Evolutionary conservation across 2,113 vertebrate genomes (phyloP), one percentile per base, ranked within the genome.

Genomic region (Apistogramma diplotaenia): DNA sequence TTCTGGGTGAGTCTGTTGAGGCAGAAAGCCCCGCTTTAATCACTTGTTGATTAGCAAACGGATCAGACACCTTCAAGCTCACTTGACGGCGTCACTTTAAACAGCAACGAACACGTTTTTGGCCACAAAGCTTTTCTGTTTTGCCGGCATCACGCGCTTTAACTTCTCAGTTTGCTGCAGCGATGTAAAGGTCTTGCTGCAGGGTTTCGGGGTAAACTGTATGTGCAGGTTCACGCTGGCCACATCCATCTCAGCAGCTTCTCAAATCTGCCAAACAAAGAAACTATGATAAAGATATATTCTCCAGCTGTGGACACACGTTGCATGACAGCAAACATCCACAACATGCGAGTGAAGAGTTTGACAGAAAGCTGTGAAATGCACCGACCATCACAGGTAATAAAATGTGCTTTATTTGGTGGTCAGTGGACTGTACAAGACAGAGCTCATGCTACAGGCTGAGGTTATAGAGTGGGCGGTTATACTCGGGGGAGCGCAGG

Each of bases 61-160:
- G 27, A 46, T 58, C 18, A 53, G 37, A 65, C 76, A 25, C 76
- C 76, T 86, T 57, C 37, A 25, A 46, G 76, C 72, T 79, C 23
- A 31, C 57, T 76, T 57, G 46, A 75, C 46, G 43, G 43, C 43
- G 29, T 40, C 61, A 9, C 55, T 58, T 46, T 29, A 57, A 46
- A 10, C 73, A 2, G 46, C 11, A 19, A 18, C 2, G 11, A 43
- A 27, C 25, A 75, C 15, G 11, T n/a, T 58, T 58, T 75, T 58
- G 55, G 25, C 40, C 55, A 46, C 8, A 58, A 57, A 43, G 18
- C 37, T 8, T 75, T 46, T 19, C 59, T 46, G 18, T 15, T 31
- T 46, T 25, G 19, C 25, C 12, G 8, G 49, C 37, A 25, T 75
- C 35, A n/a, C 16, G 19, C 27, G 27, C 25, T 21, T 59, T 58